Percentiles rank a stretch among this genome's conserved stretches.
These are phyloP conservation scores for Drosophila kambysellisi DNA, from an alignment of 2,888 invertebrate species.

Conservation along the genomic window DNA sequence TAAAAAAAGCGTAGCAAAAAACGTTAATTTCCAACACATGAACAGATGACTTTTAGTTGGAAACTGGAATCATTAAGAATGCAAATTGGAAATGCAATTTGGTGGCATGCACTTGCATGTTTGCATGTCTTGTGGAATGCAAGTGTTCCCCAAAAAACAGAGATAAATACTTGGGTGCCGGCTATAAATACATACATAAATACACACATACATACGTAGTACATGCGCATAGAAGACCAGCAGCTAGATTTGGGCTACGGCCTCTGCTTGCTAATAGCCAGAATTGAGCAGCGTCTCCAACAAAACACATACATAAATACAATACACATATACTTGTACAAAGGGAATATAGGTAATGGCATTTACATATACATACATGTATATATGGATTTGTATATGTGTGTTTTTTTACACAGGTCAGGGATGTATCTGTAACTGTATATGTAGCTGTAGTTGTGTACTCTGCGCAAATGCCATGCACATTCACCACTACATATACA, in stretches of 20 bases:
- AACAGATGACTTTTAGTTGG: neutral
- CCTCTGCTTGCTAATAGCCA: slow-evolving; percentile 2
- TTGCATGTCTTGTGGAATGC: slow-evolving; percentile 17
- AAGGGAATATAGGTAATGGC: slow-evolving; percentile 44
- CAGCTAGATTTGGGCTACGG: slow-evolving; percentile 38
- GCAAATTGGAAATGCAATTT: neutral
- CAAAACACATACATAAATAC: slow-evolving; percentile 2
- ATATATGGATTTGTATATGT: slow-evolving; percentile 20
- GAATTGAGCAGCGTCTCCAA: slow-evolving; percentile 22
- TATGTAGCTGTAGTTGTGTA: slow-evolving; percentile 7
- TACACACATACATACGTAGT: slow-evolving; percentile 14
- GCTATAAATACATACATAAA: slow-evolving; percentile 41
- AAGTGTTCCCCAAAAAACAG: slow-evolving; percentile 14
- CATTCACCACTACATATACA: neutral
- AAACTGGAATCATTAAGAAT: neutral
- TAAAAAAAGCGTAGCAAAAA: neutral
- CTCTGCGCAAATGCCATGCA: slow-evolving; percentile 46
- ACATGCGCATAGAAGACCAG: slow-evolving; percentile 47
- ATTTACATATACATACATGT: slow-evolving; percentile 28
- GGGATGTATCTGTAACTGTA: slow-evolving; percentile 56
- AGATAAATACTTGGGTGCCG: slow-evolving; percentile 34
- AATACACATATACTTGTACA: slow-evolving; percentile 16
- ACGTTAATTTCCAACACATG: neutral
- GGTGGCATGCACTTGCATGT: slow-evolving; percentile 9
- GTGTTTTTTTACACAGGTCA: slow-evolving; percentile 60